Conservation (phyloP, 2,113 vertebrate genomes). For the Egretta garzetta region DNA sequence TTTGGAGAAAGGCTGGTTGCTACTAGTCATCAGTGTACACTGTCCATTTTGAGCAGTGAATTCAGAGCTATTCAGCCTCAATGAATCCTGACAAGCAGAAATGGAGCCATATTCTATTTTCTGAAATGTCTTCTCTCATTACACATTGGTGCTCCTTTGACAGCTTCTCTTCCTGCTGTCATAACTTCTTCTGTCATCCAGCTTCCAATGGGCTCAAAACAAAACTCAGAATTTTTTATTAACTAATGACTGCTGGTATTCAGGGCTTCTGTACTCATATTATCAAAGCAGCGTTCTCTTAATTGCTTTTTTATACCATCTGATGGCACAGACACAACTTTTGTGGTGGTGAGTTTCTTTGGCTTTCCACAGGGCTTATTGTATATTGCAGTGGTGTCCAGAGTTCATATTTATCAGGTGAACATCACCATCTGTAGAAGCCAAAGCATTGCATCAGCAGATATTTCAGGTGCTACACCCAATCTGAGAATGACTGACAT, state of each 20-base stretch:
- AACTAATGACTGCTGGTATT: background rate
- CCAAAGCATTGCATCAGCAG: background rate
- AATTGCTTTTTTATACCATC: background rate
- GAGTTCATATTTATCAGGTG: background rate
- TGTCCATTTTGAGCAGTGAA: constrained; percentile 33
- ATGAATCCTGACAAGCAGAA: constrained; percentile 62
- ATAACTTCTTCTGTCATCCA: constrained; percentile 24
- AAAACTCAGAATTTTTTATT: constrained; percentile 10
- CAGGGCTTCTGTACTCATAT: background rate
- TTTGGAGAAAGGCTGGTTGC: constrained; percentile 1
- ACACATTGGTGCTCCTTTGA: constrained; percentile 23
- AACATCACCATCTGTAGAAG: background rate
- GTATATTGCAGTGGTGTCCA: background rate
- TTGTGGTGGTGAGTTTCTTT: background rate
- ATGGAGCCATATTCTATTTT: constrained; percentile 63
- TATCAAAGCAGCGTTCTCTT: background rate
- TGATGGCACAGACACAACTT: background rate
- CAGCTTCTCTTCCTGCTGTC: constrained; percentile 40
- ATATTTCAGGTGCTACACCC: background rate
- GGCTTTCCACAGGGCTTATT: background rate
- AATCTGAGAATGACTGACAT: background rate
- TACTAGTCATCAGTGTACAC: constrained; percentile 7
- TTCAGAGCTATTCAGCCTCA: background rate
- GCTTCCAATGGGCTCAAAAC: background rate
- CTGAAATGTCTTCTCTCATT: constrained; percentile 45